Evolutionary conservation across 2,888 invertebrate genomes (phyloP).

Genomic region (Xylophagus ater): DNA sequence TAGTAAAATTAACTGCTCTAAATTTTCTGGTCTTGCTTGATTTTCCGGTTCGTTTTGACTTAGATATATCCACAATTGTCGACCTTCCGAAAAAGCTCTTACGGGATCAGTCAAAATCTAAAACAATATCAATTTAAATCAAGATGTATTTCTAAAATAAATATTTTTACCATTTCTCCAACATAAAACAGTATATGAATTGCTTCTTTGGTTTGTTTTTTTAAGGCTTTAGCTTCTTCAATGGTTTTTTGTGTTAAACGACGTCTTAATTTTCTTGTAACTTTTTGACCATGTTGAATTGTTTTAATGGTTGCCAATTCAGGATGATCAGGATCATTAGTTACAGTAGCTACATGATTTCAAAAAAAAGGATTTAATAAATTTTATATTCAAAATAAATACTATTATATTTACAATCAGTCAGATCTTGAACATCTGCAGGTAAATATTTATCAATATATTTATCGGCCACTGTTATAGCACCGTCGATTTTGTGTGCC

Average conservation of each 20-base stretch:
- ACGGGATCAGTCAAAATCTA: conserved; percentile 71
- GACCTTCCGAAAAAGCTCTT: conserved; percentile 60
- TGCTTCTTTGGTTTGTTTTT: conserved; percentile 62
- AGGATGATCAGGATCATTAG: no score
- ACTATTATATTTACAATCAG: conserved; percentile 46
- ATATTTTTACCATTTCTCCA: conserved; percentile 54
- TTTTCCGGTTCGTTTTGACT: conserved; percentile 75
- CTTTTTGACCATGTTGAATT: conserved; percentile 64
- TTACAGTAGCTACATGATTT: no score
- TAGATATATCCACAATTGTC: conserved; percentile 56
- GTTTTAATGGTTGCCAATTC: conserved; percentile 53
- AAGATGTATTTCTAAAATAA: background rate
- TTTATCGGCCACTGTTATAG: conserved; percentile 64
- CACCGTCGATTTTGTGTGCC: conserved; percentile 62
- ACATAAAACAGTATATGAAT: conserved; percentile 67
- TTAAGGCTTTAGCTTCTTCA: conserved; percentile 67
- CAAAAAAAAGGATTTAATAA: background rate
- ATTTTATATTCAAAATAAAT: background rate
- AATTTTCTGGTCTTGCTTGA: conserved; percentile 65
- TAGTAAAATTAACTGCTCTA: conserved; percentile 66
- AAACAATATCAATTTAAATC: conserved; percentile 16
- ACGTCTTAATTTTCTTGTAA: conserved; percentile 64
- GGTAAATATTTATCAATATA: conserved; percentile 75
- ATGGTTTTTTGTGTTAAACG: conserved; percentile 66
- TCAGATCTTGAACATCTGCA: conserved; percentile 48